These are phyloP conservation scores for Cyrtorhinus lividipennis DNA, from an alignment of 1,140 invertebrate genomes.

Conservation along the genomic window DNA sequence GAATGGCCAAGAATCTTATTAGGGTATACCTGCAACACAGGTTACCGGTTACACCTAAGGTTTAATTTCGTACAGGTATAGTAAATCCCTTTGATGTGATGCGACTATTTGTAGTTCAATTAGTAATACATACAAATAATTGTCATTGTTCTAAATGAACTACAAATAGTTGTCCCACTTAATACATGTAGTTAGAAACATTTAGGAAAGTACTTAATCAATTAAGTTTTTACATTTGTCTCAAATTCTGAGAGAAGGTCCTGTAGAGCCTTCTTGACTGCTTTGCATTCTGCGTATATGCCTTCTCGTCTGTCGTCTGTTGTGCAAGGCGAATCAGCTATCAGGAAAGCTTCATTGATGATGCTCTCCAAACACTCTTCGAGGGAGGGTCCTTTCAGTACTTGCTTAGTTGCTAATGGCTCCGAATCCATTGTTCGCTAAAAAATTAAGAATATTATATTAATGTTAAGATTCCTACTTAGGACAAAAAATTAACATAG, in stretches of 20 bases:
- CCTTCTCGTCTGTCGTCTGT: conserved; percentile 81
- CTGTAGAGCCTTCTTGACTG: conserved; percentile 91
- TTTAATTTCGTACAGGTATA: too few species aligned
- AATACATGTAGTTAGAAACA: too few species aligned
- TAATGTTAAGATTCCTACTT: background rate
- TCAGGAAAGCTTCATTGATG: conserved; percentile 90
- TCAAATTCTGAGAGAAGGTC: conserved; percentile 93
- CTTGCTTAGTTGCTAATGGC: conserved; percentile 83
- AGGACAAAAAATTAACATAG: too few species aligned
- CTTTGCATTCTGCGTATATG: conserved; percentile 97
- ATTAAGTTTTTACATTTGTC: conserved; percentile 72
- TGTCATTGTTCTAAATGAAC: background rate
- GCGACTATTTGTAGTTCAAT: too few species aligned
- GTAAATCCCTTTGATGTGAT: too few species aligned
- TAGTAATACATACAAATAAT: too few species aligned
- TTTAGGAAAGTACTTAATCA: background rate
- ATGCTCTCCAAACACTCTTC: conserved; percentile 95
- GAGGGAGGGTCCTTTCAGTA: conserved; percentile 82
- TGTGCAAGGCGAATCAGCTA: conserved; percentile 93
- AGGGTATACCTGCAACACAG: too few species aligned
- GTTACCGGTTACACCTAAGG: too few species aligned
- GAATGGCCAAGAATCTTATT: too few species aligned
- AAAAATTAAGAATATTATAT: background rate
- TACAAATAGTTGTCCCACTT: too few species aligned
- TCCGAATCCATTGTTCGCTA: conserved; percentile 95